Conservation (phyloP, 2,113 vertebrate genomes). For the Orthonyx spaldingii region DNA sequence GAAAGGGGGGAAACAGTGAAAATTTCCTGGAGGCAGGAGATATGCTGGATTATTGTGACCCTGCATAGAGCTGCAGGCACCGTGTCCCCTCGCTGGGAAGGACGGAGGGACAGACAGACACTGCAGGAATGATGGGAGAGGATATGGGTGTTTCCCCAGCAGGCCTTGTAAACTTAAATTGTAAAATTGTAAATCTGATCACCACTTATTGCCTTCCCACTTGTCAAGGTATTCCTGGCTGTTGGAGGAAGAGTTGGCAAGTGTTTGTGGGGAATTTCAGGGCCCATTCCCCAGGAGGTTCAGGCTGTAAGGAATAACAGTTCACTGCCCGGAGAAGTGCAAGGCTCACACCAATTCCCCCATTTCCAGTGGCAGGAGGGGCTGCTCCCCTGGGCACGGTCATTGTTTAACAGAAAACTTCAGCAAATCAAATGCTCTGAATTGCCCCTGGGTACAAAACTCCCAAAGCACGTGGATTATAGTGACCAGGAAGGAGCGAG, state of each 20-base stretch:
- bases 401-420: background rate
- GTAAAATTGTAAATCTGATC: background rate
- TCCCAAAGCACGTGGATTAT: rapidly evolving
- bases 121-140: background rate
- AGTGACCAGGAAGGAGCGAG: background rate
- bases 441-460: background rate
- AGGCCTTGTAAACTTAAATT: background rate
- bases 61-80: rapidly evolving
- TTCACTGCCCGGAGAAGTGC: rapidly evolving
- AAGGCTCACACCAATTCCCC: rapidly evolving
- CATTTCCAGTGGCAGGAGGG: background rate
- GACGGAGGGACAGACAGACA: background rate
- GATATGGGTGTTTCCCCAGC: background rate
- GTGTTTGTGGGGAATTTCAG: background rate
- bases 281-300: rapidly evolving
- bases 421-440: background rate
- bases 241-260: background rate
- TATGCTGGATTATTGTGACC: rapidly evolving
- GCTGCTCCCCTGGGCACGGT: background rate
- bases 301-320: background rate
- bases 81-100: rapidly evolving
- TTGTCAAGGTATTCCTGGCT: background rate
- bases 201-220: background rate
- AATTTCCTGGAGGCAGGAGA: background rate
- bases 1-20: rapidly evolving